Conservation (phyloP, 1,140 invertebrate genomes). For the Pachypsylla venusta region DNA sequence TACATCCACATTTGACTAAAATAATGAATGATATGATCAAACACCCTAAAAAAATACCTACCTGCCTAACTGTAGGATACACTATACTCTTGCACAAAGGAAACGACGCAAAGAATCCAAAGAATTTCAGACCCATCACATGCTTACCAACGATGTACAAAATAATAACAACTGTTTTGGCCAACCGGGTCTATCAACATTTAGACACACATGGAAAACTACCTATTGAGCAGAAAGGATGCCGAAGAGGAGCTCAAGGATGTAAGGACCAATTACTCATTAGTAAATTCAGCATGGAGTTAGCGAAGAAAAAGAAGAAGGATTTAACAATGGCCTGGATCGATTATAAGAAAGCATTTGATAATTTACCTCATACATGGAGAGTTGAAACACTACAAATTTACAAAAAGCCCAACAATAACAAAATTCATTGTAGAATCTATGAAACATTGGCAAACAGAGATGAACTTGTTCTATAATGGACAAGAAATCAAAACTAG, state of each 20-base stretch:
- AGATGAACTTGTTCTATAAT: not conserved
- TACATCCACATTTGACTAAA: not conserved
- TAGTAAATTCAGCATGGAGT: not conserved
- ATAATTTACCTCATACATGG: conserved; percentile 16
- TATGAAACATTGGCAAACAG: not conserved
- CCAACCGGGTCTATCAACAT: not conserved
- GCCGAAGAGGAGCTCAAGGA: not conserved
- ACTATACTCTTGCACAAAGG: not conserved
- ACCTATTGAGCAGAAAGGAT: not conserved
- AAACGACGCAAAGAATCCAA: not conserved
- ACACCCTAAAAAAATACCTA: not conserved
- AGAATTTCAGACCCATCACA: not conserved
- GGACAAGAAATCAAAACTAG: not conserved
- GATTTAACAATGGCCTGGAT: conserved; percentile 9
- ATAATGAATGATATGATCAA: not conserved
- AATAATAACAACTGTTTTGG: not conserved
- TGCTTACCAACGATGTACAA: not conserved
- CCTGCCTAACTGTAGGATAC: not conserved
- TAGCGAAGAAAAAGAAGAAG: not conserved
- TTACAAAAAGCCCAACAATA: conserved; percentile 12
- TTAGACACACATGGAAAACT: not conserved
- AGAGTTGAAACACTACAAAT: conserved; percentile 18
- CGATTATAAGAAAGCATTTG: conserved; percentile 12
- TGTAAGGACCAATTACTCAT: not conserved
- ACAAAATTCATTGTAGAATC: not conserved